phyloP scores from a whole-genome alignment of 1,140 invertebrate species.

The Bombus confusus region DNA sequence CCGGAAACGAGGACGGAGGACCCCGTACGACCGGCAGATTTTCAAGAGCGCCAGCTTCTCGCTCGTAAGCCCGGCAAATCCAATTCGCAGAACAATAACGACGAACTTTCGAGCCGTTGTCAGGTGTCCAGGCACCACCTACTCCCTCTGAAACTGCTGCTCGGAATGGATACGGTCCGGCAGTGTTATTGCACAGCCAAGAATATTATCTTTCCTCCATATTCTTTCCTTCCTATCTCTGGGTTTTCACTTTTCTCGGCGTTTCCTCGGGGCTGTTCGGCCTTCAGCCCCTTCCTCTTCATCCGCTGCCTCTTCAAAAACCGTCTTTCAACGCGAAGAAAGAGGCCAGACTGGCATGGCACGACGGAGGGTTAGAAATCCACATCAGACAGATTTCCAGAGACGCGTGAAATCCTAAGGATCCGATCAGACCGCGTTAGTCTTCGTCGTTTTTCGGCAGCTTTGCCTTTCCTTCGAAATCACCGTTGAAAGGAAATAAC shows the following conservation, averaged over 20 bases:
- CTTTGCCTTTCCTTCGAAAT: neutral
- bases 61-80: constrained; percentile 46
- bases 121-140: constrained; percentile 28
- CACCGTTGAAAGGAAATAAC: neutral
- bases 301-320: neutral
- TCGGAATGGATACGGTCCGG: constrained; percentile 44
- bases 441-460: neutral
- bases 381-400: neutral
- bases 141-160: constrained; percentile 39
- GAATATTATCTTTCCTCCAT: constrained; percentile 37
- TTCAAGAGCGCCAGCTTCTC: constrained; percentile 23
- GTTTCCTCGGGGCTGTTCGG: neutral
- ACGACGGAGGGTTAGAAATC: neutral
- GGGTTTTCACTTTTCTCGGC: constrained; percentile 34
- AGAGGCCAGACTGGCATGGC: neutral
- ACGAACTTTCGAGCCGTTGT: constrained; percentile 37
- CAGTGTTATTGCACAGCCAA: constrained; percentile 30
- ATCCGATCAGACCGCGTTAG: constrained; percentile 16
- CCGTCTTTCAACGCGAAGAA: neutral
- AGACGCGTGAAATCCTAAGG: constrained; percentile 16
- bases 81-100: constrained; percentile 68
- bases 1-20: constrained; percentile 18
- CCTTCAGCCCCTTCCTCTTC: too few species aligned
- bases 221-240: neutral
- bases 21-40: constrained; percentile 36